Evolutionary conservation across 2,797 vertebrate genomes (phyloP).

Genomic region (Pseudochirops cupreus): DNA sequence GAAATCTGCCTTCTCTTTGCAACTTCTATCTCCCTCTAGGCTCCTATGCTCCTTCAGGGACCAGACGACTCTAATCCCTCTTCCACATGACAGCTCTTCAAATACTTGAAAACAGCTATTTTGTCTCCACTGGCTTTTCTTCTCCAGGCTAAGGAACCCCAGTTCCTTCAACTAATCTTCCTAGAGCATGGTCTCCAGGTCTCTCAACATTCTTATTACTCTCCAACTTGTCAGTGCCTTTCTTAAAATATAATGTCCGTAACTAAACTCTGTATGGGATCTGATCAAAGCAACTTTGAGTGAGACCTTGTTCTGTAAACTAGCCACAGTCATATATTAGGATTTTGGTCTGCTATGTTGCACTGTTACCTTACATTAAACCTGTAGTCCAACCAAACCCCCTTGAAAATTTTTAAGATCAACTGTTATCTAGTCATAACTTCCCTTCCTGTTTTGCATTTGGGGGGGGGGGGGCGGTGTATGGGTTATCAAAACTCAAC

Average conservation of each 20-base stretch:
- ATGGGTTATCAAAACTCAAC: neutral
- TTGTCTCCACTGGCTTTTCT: neutral
- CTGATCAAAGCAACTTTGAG: neutral
- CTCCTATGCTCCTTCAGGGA: neutral
- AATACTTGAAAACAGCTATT: neutral
- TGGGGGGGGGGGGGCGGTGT: no score
- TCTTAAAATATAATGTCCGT: neutral
- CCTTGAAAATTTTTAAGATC: neutral
- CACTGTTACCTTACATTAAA: neutral
- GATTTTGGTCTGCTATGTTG: neutral
- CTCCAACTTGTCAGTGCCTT: neutral
- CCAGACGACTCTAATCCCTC: neutral
- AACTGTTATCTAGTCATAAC: neutral
- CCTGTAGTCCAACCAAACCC: neutral
- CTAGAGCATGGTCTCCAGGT: neutral
- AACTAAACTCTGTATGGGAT: neutral
- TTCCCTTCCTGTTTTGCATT: neutral
- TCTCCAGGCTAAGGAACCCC: neutral
- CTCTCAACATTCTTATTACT: neutral
- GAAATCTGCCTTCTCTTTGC: neutral
- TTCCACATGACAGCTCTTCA: neutral
- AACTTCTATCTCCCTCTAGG: neutral
- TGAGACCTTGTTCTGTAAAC: neutral
- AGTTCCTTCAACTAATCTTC: neutral
- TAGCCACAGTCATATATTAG: neutral